These are phyloP conservation scores for Poecilus cupreus DNA, from an alignment of 2,888 invertebrate genomes.

Conservation along the genomic window DNA sequence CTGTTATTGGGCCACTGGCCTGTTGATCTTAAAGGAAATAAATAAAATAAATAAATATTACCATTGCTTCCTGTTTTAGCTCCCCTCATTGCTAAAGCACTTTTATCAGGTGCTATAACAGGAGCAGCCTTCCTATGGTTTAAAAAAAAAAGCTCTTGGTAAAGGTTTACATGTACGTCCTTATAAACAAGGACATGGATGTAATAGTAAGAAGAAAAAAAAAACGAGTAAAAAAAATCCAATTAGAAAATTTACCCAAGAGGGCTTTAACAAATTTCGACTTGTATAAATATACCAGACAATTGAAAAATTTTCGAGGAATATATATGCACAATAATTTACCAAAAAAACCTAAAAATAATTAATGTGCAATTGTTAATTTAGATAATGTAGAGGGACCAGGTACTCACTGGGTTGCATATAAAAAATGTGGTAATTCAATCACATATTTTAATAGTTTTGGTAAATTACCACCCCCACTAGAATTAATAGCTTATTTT, in stretches of 20 bases:
- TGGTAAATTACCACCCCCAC: conserved; percentile 66
- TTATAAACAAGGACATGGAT: not conserved
- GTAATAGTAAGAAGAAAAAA: not conserved
- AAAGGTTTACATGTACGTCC: not conserved
- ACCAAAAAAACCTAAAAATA: conserved; percentile 58
- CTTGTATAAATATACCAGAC: conserved; percentile 40
- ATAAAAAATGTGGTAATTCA: conserved; percentile 65
- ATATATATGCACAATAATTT: conserved; percentile 63
- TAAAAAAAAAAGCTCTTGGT: no score
- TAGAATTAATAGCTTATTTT: conserved; percentile 65
- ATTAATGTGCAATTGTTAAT: conserved; percentile 66
- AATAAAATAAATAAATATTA: no score
- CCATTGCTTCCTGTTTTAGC: no score
- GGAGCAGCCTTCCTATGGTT: no score
- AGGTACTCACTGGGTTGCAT: conserved; percentile 69
- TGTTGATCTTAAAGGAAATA: no score
- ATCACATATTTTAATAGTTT: conserved; percentile 68
- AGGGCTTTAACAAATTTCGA: conserved; percentile 61
- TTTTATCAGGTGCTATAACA: no score
- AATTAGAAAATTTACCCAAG: conserved; percentile 59
- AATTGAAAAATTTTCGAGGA: conserved; percentile 60
- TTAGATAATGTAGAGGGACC: conserved; percentile 63
- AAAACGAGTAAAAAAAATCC: no score
- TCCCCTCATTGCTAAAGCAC: no score
- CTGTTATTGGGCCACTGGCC: no score